These are phyloP conservation scores for Echinometra lucunter DNA, from an alignment of 53 echinoderm and acorn worm genomes.

Conservation along the genomic window DNA sequence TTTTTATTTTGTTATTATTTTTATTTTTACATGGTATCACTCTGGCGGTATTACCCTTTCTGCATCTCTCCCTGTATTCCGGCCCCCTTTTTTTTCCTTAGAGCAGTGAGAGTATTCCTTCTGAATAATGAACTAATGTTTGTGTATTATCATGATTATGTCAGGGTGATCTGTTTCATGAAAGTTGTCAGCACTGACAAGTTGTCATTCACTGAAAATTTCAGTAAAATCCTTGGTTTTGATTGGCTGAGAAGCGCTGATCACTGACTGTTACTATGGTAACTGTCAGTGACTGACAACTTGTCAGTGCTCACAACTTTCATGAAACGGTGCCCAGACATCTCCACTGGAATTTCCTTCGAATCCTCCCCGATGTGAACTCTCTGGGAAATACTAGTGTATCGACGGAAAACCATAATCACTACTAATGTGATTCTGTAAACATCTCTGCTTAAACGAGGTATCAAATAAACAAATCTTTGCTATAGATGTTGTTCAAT, in stretches of 20 bases:
- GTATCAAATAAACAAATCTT: not conserved
- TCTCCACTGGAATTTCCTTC: not conserved
- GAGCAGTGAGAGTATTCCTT: not conserved
- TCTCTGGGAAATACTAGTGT: not conserved
- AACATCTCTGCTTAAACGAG: not conserved
- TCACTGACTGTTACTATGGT: too few relatives aligned
- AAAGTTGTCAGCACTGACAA: too few relatives aligned
- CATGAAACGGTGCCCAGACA: too few relatives aligned
- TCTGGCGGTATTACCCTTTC: not conserved
- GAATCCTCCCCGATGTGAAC: not conserved
- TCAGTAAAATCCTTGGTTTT: too few relatives aligned
- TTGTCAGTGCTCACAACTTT: too few relatives aligned
- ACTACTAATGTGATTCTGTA: not conserved
- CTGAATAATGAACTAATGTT: not conserved
- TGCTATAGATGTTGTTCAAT: not conserved
- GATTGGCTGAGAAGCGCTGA: too few relatives aligned
- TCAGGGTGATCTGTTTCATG: not conserved
- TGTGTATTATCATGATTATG: not conserved
- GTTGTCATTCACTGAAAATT: too few relatives aligned
- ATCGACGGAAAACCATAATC: not conserved
- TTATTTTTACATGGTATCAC: too few relatives aligned
- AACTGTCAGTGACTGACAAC: too few relatives aligned
- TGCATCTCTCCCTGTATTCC: not conserved
- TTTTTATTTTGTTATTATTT: too few relatives aligned
- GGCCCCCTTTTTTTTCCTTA: not conserved